Conservation (phyloP, 2,888 invertebrate species). For the Scaeva pyrastri region DNA sequence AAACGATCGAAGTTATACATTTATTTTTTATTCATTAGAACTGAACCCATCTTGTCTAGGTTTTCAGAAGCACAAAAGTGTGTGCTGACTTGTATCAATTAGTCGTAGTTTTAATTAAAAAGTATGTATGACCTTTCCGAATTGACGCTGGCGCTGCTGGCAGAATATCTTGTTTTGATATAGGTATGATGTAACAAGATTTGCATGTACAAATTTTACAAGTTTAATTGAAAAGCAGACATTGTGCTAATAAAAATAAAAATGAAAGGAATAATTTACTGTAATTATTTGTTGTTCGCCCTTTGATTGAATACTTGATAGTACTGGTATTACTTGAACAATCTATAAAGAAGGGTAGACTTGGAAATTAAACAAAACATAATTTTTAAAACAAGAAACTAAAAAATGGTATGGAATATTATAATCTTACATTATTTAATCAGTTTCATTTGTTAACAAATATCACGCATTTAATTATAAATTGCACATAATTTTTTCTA, state of each 20-base stretch:
- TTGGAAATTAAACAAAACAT: too few relatives aligned
- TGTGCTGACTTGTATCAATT: background rate
- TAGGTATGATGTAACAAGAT: background rate
- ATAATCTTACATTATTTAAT: too few relatives aligned
- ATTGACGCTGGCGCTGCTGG: background rate
- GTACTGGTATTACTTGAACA: background rate
- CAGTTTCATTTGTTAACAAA: too few relatives aligned
- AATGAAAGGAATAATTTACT: background rate
- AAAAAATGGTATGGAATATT: too few relatives aligned
- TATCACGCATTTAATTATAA: too few relatives aligned
- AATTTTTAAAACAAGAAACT: too few relatives aligned
- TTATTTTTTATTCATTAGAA: background rate
- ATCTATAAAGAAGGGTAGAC: too few relatives aligned
- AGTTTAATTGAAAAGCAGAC: background rate
- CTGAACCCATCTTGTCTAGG: background rate
- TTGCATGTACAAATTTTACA: background rate
- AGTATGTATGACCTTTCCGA: conserved; percentile 2
- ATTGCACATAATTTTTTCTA: too few relatives aligned
- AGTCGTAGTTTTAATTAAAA: background rate
- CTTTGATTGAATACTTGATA: background rate
- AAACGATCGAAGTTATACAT: too few relatives aligned
- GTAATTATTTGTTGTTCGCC: background rate
- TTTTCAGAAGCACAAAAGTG: background rate
- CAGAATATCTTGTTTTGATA: background rate
- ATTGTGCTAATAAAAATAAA: background rate